Evolutionary conservation across 1,140 invertebrate species (phyloP).

Genomic region (Rhopalosiphum maidis): DNA sequence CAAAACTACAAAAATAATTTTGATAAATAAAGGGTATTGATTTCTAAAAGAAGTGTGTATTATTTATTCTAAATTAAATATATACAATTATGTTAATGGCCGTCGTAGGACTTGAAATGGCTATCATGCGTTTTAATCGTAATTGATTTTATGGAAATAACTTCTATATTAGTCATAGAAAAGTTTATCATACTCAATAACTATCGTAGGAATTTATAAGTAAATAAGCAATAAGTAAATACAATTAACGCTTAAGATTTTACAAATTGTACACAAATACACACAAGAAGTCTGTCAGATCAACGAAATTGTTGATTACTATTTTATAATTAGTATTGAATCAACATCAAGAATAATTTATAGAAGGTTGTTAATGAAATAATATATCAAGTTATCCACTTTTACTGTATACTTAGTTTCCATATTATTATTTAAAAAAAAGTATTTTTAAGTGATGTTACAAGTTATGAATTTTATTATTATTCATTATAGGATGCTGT

Average conservation of each 20-base stretch:
- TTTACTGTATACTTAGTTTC: background rate
- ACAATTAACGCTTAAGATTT: background rate
- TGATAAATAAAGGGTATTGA: background rate
- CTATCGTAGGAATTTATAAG: background rate
- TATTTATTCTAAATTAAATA: background rate
- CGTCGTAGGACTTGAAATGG: too few relatives aligned
- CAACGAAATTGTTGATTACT: background rate
- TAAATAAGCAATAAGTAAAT: background rate
- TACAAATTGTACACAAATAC: background rate
- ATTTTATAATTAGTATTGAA: background rate
- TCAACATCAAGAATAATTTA: background rate
- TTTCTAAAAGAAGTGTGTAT: background rate
- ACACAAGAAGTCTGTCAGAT: background rate
- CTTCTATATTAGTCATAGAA: too few relatives aligned
- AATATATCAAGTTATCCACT: background rate
- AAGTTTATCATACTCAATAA: too few relatives aligned
- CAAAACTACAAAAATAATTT: background rate
- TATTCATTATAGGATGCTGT: background rate
- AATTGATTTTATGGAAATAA: too few relatives aligned
- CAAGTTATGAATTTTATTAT: background rate
- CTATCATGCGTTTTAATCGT: too few relatives aligned
- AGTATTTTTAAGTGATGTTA: background rate
- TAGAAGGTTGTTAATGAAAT: background rate
- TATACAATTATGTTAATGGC: too few relatives aligned
- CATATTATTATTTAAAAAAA: too few relatives aligned